Conservation (phyloP, 2,113 vertebrate species). For the mouse (Mus musculus) region GRCm39 chr10:127016001-127016500, state of each 20-base stretch:
- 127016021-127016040: neutral
- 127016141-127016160: conserved; percentile 93
- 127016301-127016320: conserved; percentile 10
- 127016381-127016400: conserved; percentile 46
- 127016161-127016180: conserved; percentile 91
- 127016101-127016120: conserved; percentile 95
- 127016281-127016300: neutral
- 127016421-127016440: conserved; percentile 47
- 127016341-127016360: conserved; percentile 78
- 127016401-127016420: neutral
- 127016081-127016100: conserved; percentile 84
- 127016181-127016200: conserved; percentile 91
- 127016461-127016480: conserved; percentile 30
- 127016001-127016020: neutral
- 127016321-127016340: conserved; percentile 76
- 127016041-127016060: neutral
- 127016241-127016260: conserved; percentile 79
- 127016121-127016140: conserved; percentile 93
- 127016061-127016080: neutral
- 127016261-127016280: conserved; percentile 57
- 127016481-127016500: neutral
- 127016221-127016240: conserved; percentile 86
- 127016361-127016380: conserved; percentile 50
- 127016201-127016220: conserved; percentile 87
- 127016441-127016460: conserved; percentile 25